Conservation (phyloP, 2,888 invertebrate genomes). For the Lobophora halterata region DNA sequence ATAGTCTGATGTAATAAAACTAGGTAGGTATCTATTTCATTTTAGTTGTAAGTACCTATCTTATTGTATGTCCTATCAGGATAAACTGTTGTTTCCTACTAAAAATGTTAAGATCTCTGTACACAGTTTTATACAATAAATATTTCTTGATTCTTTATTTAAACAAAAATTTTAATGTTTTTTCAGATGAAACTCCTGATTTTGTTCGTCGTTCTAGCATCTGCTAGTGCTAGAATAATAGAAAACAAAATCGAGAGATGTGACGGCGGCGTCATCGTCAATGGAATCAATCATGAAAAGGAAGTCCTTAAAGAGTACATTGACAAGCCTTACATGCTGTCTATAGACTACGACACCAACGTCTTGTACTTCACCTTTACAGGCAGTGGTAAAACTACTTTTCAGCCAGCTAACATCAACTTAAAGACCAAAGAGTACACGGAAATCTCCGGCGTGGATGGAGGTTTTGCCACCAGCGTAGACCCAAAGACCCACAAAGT, state of each 20-base stretch:
- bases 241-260: constrained; percentile 19
- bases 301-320: constrained; percentile 41
- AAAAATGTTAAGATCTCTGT: constrained; percentile 5
- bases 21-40: too few relatives aligned
- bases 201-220: constrained; percentile 24
- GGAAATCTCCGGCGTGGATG: constrained; percentile 42
- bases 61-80: too few relatives aligned
- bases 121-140: constrained; percentile 10
- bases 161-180: too few relatives aligned
- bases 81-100: too few relatives aligned
- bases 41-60: too few relatives aligned
- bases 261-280: constrained; percentile 22
- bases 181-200: constrained; percentile 41
- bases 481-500: constrained; percentile 44
- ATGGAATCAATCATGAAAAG: constrained; percentile 30
- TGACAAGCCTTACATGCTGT: constrained; percentile 54
- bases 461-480: constrained; percentile 57
- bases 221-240: constrained; percentile 27
- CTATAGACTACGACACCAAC: constrained; percentile 57
- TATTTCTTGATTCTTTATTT: too few relatives aligned
- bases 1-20: too few relatives aligned
- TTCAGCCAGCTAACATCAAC: constrained; percentile 49
- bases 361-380: constrained; percentile 57
- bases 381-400: constrained; percentile 26
- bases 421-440: constrained; percentile 47